These are phyloP conservation scores for Caenorhabditis inopinata DNA, from an alignment of 1,140 invertebrate genomes.

Conservation along the genomic window DNA sequence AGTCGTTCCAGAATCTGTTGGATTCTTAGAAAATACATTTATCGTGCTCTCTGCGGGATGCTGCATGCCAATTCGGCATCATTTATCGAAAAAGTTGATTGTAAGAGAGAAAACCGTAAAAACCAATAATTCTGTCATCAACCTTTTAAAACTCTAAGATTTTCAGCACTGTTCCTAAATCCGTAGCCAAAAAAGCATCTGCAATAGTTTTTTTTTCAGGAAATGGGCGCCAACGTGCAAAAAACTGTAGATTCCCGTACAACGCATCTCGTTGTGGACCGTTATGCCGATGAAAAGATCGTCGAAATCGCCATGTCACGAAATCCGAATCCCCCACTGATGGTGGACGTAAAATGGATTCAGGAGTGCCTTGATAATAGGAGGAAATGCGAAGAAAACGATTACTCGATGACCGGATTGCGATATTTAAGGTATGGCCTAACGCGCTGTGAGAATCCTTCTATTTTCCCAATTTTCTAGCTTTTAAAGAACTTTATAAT, in stretches of 20 bases:
- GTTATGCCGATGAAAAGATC: not conserved
- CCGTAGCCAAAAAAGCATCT: no score
- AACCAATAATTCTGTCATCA: no score
- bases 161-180: no score
- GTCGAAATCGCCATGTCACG: not conserved
- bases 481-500: no score
- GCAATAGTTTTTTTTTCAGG: not conserved
- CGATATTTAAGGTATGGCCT: not conserved
- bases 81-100: conserved; percentile 9
- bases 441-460: no score
- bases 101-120: not conserved
- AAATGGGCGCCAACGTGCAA: not conserved
- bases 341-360: conserved; percentile 19
- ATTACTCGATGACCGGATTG: not conserved
- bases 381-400: not conserved
- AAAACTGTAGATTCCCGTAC: not conserved
- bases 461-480: no score
- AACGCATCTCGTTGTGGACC: not conserved
- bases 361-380: conserved; percentile 6
- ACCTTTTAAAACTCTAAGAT: no score
- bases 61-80: conserved; percentile 5
- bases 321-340: not conserved
- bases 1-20: not conserved
- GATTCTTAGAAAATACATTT: not conserved
- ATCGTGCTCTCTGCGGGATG: not conserved